These are phyloP conservation scores for Parotia lawesii DNA, from an alignment of 2,113 vertebrate species.

Conservation along the genomic window DNA sequence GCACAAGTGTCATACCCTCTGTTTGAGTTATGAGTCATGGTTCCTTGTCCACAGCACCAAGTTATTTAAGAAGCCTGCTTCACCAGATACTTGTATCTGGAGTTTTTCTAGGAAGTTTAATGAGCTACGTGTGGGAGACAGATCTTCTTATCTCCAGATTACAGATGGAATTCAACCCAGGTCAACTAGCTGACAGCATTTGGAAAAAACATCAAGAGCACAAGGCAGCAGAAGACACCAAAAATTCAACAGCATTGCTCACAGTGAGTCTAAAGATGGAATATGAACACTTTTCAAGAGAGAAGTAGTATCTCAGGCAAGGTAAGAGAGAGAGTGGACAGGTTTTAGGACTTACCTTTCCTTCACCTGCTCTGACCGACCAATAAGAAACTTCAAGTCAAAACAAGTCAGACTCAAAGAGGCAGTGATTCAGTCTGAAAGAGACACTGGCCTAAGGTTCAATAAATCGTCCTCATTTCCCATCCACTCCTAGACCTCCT, in stretches of 20 bases:
- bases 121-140: neutral
- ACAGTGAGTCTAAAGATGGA: neutral
- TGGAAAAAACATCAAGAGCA: neutral
- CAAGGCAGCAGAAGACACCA: neutral
- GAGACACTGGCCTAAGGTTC: neutral
- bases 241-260: neutral
- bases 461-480: neutral
- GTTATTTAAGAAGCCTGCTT: neutral
- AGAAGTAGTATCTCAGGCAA: neutral
- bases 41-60: neutral
- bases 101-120: neutral
- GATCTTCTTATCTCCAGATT: neutral
- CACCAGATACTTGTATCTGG: neutral
- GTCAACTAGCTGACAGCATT: neutral
- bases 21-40: neutral
- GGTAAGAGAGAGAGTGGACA: accelerated
- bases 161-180: neutral
- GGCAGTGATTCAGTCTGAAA: neutral
- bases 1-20: accelerated
- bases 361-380: neutral
- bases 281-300: neutral
- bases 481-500: neutral
- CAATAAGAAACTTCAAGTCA: neutral
- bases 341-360: neutral
- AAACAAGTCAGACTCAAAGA: neutral